Percentiles rank a stretch among this genome's conserved stretches.
phyloP scores from a whole-genome alignment of 2,888 invertebrate genomes.

The Minunthozetes semirufus region DNA sequence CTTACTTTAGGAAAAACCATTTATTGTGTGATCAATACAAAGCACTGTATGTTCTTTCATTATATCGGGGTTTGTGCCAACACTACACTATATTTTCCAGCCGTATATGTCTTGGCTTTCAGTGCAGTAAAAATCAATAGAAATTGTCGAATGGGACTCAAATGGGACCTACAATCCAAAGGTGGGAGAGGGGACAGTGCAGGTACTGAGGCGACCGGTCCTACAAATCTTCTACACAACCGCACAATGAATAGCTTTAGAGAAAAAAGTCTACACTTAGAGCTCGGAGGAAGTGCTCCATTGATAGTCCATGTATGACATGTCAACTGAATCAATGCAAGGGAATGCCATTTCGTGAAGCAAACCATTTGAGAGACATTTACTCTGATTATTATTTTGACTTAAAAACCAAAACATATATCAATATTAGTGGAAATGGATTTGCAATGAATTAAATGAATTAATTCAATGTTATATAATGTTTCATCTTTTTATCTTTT shows the following conservation, averaged over 20 bases:
- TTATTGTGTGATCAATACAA: conserved; percentile 15
- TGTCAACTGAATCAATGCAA: conserved; percentile 21
- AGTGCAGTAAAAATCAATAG: background rate
- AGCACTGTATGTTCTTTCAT: conserved; percentile 22
- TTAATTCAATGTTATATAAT: too few relatives aligned
- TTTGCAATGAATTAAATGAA: background rate
- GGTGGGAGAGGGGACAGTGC: conserved; percentile 9
- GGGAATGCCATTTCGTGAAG: background rate
- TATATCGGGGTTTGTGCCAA: conserved; percentile 15
- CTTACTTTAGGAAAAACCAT: conserved; percentile 14
- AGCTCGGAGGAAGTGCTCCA: conserved; percentile 2
- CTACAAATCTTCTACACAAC: conserved; percentile 26
- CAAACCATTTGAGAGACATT: background rate
- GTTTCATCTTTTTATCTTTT: background rate
- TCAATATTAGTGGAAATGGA: background rate
- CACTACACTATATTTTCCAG: conserved; percentile 18
- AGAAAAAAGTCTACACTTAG: background rate
- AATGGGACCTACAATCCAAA: background rate
- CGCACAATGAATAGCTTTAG: conserved; percentile 9
- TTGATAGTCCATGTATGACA: conserved; percentile 8
- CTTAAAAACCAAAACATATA: background rate
- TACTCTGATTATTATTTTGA: background rate
- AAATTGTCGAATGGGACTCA: background rate
- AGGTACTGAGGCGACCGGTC: background rate
- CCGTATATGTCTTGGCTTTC: conserved; percentile 13